phyloP scores from a whole-genome alignment of 2,113 vertebrate genomes.

The Formicarius rufipectus region DNA sequence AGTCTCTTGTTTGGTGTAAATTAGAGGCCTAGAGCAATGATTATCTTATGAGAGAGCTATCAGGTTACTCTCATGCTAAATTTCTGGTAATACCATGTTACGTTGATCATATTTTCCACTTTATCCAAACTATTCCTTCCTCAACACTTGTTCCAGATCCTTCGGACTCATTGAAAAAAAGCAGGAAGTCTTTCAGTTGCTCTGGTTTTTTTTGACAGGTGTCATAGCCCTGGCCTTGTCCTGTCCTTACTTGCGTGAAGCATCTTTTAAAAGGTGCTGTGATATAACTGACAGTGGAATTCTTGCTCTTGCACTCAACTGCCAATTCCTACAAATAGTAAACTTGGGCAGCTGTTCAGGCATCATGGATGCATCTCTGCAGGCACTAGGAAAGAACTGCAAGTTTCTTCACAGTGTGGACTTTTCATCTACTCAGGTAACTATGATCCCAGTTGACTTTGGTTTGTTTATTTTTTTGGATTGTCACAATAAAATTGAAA shows the following conservation, averaged over 20 bases:
- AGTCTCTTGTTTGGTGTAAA: not conserved
- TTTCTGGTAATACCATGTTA: not conserved
- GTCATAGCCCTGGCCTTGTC: conserved; percentile 76
- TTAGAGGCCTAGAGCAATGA: not conserved
- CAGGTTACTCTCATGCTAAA: not conserved
- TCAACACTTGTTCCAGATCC: not conserved
- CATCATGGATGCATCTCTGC: conserved; percentile 76
- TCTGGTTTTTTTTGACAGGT: conserved; percentile 69
- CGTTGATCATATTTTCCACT: not conserved
- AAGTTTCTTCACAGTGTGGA: conserved; percentile 77
- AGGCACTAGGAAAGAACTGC: conserved; percentile 78
- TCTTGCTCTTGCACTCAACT: conserved; percentile 75
- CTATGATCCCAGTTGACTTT: not conserved
- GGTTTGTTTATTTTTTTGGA: not conserved
- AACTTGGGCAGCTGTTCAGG: conserved; percentile 75
- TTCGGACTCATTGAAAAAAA: not conserved
- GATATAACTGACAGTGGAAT: conserved; percentile 77
- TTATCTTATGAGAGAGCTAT: not conserved
- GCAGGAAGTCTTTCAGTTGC: not conserved
- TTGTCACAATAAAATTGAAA: not conserved
- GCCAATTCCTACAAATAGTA: conserved; percentile 74
- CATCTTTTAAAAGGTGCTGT: conserved; percentile 75
- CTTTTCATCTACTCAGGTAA: conserved; percentile 80
- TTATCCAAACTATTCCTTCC: not conserved
- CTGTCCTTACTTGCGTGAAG: conserved; percentile 73